Percentiles rank a stretch among this genome's conserved stretches.
Conservation (phyloP, 2,797 vertebrate genomes). For the Dendrocincla tyrannina region DNA sequence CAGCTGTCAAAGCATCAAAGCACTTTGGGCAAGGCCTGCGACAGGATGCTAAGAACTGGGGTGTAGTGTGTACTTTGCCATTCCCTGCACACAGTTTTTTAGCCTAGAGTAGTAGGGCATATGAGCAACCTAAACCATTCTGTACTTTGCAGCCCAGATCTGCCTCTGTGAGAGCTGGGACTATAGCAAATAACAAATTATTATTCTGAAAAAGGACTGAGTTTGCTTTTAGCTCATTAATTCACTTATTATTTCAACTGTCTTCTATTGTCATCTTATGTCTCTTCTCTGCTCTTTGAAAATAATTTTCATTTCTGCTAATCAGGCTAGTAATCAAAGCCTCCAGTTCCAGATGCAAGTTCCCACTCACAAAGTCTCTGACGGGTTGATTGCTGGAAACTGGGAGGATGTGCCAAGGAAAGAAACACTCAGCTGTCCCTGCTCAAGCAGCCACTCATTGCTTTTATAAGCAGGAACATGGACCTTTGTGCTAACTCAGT, state of each 20-base stretch:
- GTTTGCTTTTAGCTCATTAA: background rate
- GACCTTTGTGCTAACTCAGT: background rate
- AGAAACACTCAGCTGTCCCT: background rate
- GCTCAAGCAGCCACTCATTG: background rate
- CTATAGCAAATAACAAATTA: background rate
- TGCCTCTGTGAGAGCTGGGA: background rate
- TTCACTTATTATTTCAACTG: background rate
- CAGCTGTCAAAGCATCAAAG: background rate
- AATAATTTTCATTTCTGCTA: background rate
- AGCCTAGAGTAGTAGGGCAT: background rate
- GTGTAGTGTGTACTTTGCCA: background rate
- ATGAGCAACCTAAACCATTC: background rate
- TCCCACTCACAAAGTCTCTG: background rate
- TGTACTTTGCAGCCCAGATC: background rate
- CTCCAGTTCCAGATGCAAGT: background rate
- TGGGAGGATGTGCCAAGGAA: background rate
- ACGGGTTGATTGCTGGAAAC: background rate
- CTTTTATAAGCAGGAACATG: rapidly evolving
- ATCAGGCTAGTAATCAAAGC: slow-evolving; percentile 1
- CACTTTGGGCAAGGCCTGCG: background rate
- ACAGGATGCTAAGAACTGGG: background rate
- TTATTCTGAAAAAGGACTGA: background rate
- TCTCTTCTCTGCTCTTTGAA: background rate
- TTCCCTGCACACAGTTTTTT: background rate
- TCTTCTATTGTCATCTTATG: background rate